These are phyloP conservation scores for Lagria hirta DNA, from an alignment of 2,888 invertebrate species.

Conservation along the genomic window DNA sequence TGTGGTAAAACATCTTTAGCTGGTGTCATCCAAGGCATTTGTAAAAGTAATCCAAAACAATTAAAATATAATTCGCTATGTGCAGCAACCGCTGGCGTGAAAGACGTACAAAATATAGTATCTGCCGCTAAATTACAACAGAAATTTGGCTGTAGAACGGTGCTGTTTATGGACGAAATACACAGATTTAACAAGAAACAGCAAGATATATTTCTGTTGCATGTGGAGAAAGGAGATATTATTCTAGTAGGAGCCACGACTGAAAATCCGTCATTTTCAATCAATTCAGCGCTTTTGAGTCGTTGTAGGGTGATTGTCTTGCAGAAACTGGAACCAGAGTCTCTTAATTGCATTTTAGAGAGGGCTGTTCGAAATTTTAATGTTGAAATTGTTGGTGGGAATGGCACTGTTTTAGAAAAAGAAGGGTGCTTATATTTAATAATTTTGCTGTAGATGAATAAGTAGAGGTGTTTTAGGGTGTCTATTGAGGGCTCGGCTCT, in stretches of 20 bases:
- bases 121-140: slow-evolving; percentile 71
- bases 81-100: slow-evolving; percentile 74
- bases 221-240: slow-evolving; percentile 78
- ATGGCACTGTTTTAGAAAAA: background rate
- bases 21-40: slow-evolving; percentile 69
- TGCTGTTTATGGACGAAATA: slow-evolving; percentile 85
- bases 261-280: slow-evolving; percentile 84
- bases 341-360: slow-evolving; percentile 64
- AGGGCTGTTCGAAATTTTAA: slow-evolving; percentile 58
- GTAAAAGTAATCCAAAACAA: slow-evolving; percentile 59
- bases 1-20: slow-evolving; percentile 84
- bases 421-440: too few species aligned
- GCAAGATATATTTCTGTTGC: slow-evolving; percentile 78
- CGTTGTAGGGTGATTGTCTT: slow-evolving; percentile 75
- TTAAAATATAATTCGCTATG: slow-evolving; percentile 73
- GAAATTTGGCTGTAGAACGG: slow-evolving; percentile 67
- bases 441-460: too few species aligned
- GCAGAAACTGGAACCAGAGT: slow-evolving; percentile 65
- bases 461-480: slow-evolving; percentile 41
- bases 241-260: slow-evolving; percentile 81
- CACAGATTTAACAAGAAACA: slow-evolving; percentile 84
- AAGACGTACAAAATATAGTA: slow-evolving; percentile 75
- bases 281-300: slow-evolving; percentile 78
- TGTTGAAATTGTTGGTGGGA: slow-evolving; percentile 44
- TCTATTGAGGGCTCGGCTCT: slow-evolving; percentile 63